Evolutionary conservation across 2,888 invertebrate genomes (phyloP).

Genomic region (Lycaena phlaeas): DNA sequence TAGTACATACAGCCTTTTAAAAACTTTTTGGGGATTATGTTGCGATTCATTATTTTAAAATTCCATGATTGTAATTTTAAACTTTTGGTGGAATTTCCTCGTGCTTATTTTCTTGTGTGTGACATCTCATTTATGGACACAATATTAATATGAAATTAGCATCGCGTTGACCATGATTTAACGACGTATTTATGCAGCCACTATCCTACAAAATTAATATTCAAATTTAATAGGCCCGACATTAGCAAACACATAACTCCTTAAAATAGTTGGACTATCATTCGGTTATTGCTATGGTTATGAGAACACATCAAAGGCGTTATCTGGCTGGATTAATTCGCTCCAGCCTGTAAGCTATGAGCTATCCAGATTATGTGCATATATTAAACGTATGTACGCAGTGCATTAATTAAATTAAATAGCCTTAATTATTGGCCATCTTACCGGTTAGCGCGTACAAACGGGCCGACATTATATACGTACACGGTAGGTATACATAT

Average conservation of each 20-base stretch:
- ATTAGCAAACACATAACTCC: slow-evolving; percentile 5
- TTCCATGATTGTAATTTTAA: too few relatives aligned
- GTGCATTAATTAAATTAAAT: slow-evolving; percentile 63
- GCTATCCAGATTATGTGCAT: slow-evolving; percentile 45
- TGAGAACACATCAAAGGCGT: slow-evolving; percentile 45
- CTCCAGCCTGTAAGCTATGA: slow-evolving; percentile 56
- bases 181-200: too few relatives aligned
- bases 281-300: slow-evolving; percentile 9
- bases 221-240: slow-evolving; percentile 5
- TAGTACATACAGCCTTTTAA: too few relatives aligned
- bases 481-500: too few relatives aligned
- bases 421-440: slow-evolving; percentile 55
- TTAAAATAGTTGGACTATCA: slow-evolving; percentile 5
- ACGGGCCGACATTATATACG: slow-evolving; percentile 17
- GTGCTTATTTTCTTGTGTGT: too few relatives aligned
- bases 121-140: too few relatives aligned
- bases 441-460: slow-evolving; percentile 35
- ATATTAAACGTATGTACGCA: slow-evolving; percentile 37
- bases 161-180: too few relatives aligned
- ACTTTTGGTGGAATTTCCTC: too few relatives aligned
- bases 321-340: slow-evolving; percentile 45
- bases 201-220: slow-evolving; percentile 3
- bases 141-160: too few relatives aligned
- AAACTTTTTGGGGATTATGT: too few relatives aligned
- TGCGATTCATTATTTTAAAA: too few relatives aligned